phyloP scores from a whole-genome alignment of 2,888 invertebrate genomes.

The Micropterix aruncella region DNA sequence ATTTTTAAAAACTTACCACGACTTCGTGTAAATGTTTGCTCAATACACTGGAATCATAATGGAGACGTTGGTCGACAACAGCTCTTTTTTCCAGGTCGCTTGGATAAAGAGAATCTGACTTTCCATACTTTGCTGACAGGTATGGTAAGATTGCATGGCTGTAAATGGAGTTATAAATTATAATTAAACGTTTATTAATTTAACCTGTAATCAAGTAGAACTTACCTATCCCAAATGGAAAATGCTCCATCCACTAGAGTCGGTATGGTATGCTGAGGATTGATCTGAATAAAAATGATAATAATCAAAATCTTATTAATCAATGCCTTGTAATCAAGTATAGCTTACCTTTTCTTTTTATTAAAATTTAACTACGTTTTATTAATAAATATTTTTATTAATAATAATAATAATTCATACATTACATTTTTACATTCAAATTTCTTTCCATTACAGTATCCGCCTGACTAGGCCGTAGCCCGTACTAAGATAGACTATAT shows the following conservation, averaged over 20 bases:
- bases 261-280: slow-evolving; percentile 41
- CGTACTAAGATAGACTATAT: too few relatives aligned
- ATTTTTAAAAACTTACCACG: too few relatives aligned
- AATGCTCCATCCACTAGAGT: slow-evolving; percentile 38
- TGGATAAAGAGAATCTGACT: not conserved
- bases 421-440: too few relatives aligned
- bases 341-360: too few relatives aligned
- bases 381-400: too few relatives aligned
- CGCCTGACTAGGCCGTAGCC: too few relatives aligned
- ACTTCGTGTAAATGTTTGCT: too few relatives aligned
- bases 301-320: too few relatives aligned
- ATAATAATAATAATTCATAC: too few relatives aligned
- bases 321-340: too few relatives aligned
- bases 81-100: not conserved
- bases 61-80: not conserved
- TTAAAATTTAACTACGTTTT: too few relatives aligned
- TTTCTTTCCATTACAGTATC: too few relatives aligned
- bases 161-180: not conserved
- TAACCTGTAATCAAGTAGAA: not conserved
- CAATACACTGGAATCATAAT: not conserved
- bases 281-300: slow-evolving; percentile 35
- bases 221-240: slow-evolving; percentile 36
- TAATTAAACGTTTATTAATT: not conserved
- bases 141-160: not conserved
- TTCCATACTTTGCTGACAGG: not conserved